These are phyloP conservation scores for Trididemnum nubilum DNA, from an alignment of 23 tunicate genomes.

Conservation along the genomic window DNA sequence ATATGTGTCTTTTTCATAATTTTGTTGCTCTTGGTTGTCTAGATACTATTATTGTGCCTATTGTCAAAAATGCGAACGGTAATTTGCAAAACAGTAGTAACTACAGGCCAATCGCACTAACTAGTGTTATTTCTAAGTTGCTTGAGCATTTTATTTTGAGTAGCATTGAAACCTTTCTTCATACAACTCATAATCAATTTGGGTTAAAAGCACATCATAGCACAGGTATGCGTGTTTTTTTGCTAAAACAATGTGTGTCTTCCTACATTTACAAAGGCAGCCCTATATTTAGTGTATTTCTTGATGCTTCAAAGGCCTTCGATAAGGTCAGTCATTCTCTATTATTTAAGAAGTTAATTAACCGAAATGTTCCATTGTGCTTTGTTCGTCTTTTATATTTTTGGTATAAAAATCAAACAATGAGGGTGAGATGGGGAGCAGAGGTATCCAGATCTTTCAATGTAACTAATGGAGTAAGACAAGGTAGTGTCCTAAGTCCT, in stretches of 20 bases:
- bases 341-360: neutral
- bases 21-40: neutral
- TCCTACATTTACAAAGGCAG: neutral
- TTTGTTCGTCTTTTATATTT: neutral
- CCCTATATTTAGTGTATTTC: neutral
- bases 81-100: neutral
- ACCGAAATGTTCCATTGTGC: neutral
- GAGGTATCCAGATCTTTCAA: neutral
- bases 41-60: neutral
- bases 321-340: neutral
- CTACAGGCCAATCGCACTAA: neutral
- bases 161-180: neutral
- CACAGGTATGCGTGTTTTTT: neutral
- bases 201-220: neutral
- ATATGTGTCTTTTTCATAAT: neutral
- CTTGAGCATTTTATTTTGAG: neutral
- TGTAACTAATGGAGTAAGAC: neutral
- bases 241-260: neutral
- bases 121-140: neutral
- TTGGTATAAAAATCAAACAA: neutral
- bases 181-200: neutral
- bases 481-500: conserved; percentile 4
- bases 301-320: conserved; percentile 2
- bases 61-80: neutral
- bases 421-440: neutral